Percentiles rank a stretch among this genome's conserved stretches.
phyloP scores from a whole-genome alignment of 2,797 vertebrate genomes.

The Rhodeus uyekii region DNA sequence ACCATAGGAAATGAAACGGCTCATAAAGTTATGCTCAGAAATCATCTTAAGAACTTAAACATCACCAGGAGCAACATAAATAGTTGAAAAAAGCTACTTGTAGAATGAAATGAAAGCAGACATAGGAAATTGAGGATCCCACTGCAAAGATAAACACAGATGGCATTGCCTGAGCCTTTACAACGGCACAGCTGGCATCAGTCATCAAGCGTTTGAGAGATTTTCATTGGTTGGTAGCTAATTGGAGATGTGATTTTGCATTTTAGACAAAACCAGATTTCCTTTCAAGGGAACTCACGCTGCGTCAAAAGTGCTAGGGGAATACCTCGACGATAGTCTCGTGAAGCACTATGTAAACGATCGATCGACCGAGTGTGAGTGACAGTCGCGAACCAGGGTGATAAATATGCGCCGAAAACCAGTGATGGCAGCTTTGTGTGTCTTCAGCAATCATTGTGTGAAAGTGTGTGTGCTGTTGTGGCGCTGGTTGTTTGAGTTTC shows the following conservation, averaged over 20 bases:
- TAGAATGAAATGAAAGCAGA: conserved; percentile 20
- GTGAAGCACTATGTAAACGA: no score
- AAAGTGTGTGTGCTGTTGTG: no score
- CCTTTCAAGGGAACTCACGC: no score
- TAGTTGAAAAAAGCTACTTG: background rate
- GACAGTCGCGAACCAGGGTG: no score
- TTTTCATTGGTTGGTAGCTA: background rate
- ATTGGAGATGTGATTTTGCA: background rate
- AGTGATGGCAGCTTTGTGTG: no score
- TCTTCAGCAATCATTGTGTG: no score
- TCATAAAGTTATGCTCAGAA: background rate
- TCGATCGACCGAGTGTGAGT: no score
- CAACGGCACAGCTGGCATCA: conserved; percentile 6
- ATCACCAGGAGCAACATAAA: conserved; percentile 23
- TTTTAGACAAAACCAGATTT: background rate
- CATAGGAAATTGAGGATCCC: background rate
- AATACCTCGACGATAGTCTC: no score
- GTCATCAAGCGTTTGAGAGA: background rate
- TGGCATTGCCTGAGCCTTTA: background rate
- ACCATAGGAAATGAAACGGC: conserved; percentile 16
- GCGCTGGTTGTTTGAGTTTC: no score
- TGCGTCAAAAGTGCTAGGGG: no score
- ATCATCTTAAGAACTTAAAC: conserved; percentile 14
- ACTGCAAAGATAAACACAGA: conserved; percentile 13
- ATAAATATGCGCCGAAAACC: no score